Evolutionary conservation across 1,140 invertebrate genomes (phyloP).

Genomic region (Drosophila virilis): DNA sequence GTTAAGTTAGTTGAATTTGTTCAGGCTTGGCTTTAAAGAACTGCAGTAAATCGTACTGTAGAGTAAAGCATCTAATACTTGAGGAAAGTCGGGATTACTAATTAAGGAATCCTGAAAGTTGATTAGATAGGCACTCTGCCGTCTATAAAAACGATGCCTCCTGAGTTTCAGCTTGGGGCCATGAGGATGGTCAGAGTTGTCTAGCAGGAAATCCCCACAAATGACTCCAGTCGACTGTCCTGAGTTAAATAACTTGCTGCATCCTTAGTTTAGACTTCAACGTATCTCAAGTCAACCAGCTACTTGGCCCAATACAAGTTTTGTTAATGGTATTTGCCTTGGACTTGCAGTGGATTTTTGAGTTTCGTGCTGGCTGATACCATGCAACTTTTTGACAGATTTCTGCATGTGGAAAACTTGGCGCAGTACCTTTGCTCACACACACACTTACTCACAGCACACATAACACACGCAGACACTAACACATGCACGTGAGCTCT

Average conservation of each 20-base stretch:
- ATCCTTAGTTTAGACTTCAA: slow-evolving; percentile 1
- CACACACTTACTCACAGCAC: not conserved
- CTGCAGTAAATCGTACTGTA: not conserved
- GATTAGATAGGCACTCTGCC: not conserved
- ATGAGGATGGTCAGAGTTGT: not conserved
- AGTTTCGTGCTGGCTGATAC: slow-evolving; percentile 24
- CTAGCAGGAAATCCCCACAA: not conserved
- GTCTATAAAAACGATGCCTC: not conserved
- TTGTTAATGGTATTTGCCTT: slow-evolving; percentile 20
- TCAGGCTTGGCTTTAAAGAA: not conserved
- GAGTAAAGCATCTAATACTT: not conserved
- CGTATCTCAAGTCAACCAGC: not conserved
- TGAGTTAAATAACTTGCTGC: not conserved
- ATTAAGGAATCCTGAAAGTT: not conserved
- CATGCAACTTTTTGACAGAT: slow-evolving; percentile 52
- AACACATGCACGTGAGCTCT: not conserved
- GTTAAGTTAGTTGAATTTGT: not conserved
- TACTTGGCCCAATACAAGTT: slow-evolving; percentile 15
- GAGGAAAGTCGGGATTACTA: not conserved
- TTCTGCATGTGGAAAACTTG: slow-evolving; percentile 35
- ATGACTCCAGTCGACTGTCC: not conserved
- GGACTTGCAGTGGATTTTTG: slow-evolving; percentile 23
- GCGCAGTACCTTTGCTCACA: slow-evolving; percentile 24
- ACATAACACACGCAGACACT: not conserved
- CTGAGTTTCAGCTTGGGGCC: not conserved